Evolutionary conservation across 2,797 vertebrate species (phyloP).

Genomic region (Nyctibius grandis): DNA sequence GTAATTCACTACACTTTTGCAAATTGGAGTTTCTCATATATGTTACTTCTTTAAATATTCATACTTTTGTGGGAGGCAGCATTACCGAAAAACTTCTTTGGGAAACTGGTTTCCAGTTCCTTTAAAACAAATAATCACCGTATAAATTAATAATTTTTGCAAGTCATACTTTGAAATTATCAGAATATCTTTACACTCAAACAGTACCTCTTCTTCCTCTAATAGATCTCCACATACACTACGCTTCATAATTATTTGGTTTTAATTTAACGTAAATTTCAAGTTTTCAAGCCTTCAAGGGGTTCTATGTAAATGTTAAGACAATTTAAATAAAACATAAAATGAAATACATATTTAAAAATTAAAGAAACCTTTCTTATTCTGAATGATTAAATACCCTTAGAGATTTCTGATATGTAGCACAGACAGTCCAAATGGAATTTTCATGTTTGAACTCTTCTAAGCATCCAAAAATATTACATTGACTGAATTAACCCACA

Average conservation of each 20-base stretch:
- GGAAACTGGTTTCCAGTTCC: not conserved
- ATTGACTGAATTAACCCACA: conserved; percentile 29
- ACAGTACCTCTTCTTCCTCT: not conserved
- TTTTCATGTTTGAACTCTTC: conserved; percentile 61
- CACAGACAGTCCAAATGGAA: conserved; percentile 59
- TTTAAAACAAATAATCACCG: not conserved
- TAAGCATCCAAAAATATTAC: conserved; percentile 39
- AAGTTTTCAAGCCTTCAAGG: conserved; percentile 46
- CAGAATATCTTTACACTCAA: not conserved
- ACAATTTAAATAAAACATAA: conserved; percentile 78
- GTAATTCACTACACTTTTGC: not conserved
- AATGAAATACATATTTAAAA: conserved; percentile 73
- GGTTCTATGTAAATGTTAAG: conserved; percentile 64
- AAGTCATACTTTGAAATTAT: conserved; percentile 20
- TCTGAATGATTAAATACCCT: conserved; percentile 64
- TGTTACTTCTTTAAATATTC: not conserved
- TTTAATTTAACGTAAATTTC: conserved; percentile 21
- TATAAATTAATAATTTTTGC: conserved; percentile 1
- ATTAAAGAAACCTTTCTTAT: conserved; percentile 69
- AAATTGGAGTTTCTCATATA: not conserved
- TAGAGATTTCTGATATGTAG: conserved; percentile 46
- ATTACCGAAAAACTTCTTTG: not conserved
- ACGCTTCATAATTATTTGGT: conserved; percentile 31
- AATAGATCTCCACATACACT: not conserved
- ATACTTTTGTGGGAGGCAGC: not conserved